Conservation (phyloP, 2,888 invertebrate genomes). For the Ecliptopera silaceata region DNA sequence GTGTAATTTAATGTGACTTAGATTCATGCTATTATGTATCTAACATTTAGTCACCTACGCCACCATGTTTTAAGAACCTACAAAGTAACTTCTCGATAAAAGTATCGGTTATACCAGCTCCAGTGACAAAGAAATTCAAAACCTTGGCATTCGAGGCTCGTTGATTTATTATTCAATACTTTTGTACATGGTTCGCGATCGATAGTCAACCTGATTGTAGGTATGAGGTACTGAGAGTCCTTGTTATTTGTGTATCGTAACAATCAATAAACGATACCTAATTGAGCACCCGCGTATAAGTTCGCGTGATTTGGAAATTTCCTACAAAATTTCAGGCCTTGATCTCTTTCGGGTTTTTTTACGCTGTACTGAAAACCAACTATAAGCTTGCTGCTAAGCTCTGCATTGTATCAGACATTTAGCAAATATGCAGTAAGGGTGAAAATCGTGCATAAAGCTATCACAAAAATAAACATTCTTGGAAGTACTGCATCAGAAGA, state of each 20-base stretch:
- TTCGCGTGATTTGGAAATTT: background rate
- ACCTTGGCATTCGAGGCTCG: conserved; percentile 29
- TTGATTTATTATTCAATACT: conserved; percentile 25
- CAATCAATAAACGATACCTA: background rate
- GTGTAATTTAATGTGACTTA: too few species aligned
- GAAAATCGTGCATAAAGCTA: background rate
- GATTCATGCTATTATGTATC: too few species aligned
- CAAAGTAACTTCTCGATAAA: conserved; percentile 2
- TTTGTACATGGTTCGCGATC: conserved; percentile 14
- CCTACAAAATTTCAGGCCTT: background rate
- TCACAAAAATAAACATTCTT: background rate
- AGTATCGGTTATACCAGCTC: conserved; percentile 19
- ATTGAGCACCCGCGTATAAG: background rate
- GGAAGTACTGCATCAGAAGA: background rate
- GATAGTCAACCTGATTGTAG: conserved; percentile 9
- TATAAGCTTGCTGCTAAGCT: too few species aligned
- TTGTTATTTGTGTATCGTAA: conserved; percentile 14
- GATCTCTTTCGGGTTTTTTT: background rate
- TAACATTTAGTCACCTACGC: too few species aligned
- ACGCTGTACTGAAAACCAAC: background rate
- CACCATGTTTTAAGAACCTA: background rate
- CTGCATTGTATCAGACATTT: too few species aligned
- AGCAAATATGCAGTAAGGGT: too few species aligned
- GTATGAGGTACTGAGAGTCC: background rate
- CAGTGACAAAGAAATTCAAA: conserved; percentile 20